A percentile compares a stretch with the other conserved stretches of the same genome.
These are phyloP conservation scores for Heliconius melpomene DNA, from an alignment of 1,140 invertebrate species.

Conservation along the genomic window DNA sequence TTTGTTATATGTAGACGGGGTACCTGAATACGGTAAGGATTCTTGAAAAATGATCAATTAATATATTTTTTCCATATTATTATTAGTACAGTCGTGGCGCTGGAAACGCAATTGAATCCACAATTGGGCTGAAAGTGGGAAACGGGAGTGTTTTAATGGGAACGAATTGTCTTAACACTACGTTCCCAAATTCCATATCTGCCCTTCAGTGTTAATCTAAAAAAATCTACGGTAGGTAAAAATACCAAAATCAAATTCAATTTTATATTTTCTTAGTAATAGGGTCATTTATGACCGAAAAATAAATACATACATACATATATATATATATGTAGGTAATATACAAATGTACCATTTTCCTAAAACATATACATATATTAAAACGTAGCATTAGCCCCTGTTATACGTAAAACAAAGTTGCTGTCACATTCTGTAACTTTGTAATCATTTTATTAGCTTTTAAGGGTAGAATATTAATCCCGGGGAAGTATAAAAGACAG, in stretches of 20 bases:
- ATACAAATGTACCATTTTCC: too few species aligned
- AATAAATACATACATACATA: too few species aligned
- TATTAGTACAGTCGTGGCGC: too few species aligned
- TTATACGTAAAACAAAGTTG: slow-evolving; percentile 24
- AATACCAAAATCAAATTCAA: too few species aligned
- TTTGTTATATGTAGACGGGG: neutral
- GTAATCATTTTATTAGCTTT: slow-evolving; percentile 42
- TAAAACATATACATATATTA: neutral
- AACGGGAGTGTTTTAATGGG: neutral
- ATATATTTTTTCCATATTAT: neutral
- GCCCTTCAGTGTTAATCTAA: too few species aligned
- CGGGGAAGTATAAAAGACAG: slow-evolving; percentile 45
- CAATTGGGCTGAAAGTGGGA: neutral
- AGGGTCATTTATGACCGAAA: too few species aligned
- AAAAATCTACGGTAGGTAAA: too few species aligned
- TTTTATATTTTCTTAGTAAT: too few species aligned
- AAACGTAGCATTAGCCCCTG: neutral
- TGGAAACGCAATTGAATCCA: too few species aligned
- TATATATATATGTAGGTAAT: too few species aligned
- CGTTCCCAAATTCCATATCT: neutral
- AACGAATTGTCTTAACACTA: neutral
- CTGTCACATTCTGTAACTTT: slow-evolving; percentile 33
- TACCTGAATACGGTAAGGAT: neutral
- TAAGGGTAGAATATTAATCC: slow-evolving; percentile 42
- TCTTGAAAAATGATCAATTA: neutral